Evolutionary conservation across 2,113 vertebrate species (phyloP), one percentile per base, ranked within the genome.

Genomic region (Phylloscopus whistleri): DNA sequence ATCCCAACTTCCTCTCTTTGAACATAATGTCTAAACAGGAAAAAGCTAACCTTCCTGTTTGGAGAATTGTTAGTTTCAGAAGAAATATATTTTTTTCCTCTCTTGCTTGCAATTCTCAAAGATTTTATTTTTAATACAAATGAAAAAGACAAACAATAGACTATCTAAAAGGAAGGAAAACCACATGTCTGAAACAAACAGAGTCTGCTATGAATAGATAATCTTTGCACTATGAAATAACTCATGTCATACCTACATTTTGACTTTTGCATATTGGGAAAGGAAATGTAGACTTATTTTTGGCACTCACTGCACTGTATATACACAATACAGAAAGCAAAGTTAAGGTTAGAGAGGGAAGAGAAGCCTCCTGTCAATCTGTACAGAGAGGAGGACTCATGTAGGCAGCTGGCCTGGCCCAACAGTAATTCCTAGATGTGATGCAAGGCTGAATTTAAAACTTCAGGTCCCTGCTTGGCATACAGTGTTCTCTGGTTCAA

Each of bases 21-120:
- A 96, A 96, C 78, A 43, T 30, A 59, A 74, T 89, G 93, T 97
- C 95, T 97, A 97, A 97, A 97, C 95, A 96, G 97, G 97, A 98
- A 97, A 95, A 95, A 59, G 68, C 85, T 94, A 89, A 89, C 70
- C 68, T 97, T 98, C 97, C 97, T 97, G 96, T 92, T 88, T 88
- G 95, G 81, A 95, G 87, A 87, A 67, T 70, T 59, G 85, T 15
- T 90, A 84, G 72, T 93, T 90, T 88, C 91, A 92, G 93, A 91
- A 93, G 80, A 87, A 75, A 84, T 95, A 60, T 14, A 56, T 82
- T 31, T n/a, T 51, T 49, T 68, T 93, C 79, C 92, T 92, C 59
- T 80, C 55, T 66, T 89, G 66, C 93, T 93, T 80, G 68, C 48
- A 94, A 90, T 89, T 97, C 95, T 85, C 89, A 67, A 93, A 95